Percentiles rank a stretch among this genome's conserved stretches.
These are phyloP conservation scores for Sturmia bella DNA, from an alignment of 2,888 invertebrate species.

Conservation along the genomic window DNA sequence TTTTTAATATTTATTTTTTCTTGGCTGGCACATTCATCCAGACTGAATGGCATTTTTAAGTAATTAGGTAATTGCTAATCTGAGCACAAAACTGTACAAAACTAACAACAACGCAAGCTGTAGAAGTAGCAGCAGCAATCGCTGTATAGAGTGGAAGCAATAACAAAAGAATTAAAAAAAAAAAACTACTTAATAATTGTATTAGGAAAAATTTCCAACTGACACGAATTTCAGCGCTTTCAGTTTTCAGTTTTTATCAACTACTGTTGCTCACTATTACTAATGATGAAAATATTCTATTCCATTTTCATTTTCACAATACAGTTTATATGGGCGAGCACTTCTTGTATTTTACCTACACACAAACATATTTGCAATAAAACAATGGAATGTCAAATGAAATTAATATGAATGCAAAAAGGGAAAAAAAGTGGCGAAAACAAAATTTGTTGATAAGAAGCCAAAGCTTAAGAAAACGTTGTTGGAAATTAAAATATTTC, in stretches of 20 bases:
- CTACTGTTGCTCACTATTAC: slow-evolving; percentile 35
- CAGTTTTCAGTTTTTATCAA: not conserved
- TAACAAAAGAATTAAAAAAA: slow-evolving; percentile 6
- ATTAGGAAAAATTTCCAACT: slow-evolving; percentile 28
- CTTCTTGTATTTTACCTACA: slow-evolving; percentile 2
- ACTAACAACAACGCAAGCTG: slow-evolving; percentile 14
- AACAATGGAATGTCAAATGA: slow-evolving; percentile 59
- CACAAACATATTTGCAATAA: slow-evolving; percentile 20
- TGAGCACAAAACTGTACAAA: slow-evolving; percentile 51
- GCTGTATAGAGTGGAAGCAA: not conserved
- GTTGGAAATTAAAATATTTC: slow-evolving; percentile 34
- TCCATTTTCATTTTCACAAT: slow-evolving; percentile 42
- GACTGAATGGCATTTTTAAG: slow-evolving; percentile 66
- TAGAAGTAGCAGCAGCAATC: slow-evolving; percentile 17
- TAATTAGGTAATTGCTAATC: slow-evolving; percentile 74
- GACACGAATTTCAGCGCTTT: slow-evolving; percentile 49
- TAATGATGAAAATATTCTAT: slow-evolving; percentile 63
- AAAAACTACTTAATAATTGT: not conserved
- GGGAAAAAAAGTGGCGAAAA: slow-evolving; percentile 12
- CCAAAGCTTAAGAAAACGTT: slow-evolving; percentile 23
- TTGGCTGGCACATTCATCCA: slow-evolving; percentile 59
- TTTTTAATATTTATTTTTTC: slow-evolving; percentile 17
- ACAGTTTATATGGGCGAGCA: not conserved
- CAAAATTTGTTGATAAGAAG: slow-evolving; percentile 57
- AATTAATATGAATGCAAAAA: slow-evolving; percentile 23